Evolutionary conservation across 2,888 invertebrate genomes (phyloP).

Genomic region (Caenorhabditis imperialis): DNA sequence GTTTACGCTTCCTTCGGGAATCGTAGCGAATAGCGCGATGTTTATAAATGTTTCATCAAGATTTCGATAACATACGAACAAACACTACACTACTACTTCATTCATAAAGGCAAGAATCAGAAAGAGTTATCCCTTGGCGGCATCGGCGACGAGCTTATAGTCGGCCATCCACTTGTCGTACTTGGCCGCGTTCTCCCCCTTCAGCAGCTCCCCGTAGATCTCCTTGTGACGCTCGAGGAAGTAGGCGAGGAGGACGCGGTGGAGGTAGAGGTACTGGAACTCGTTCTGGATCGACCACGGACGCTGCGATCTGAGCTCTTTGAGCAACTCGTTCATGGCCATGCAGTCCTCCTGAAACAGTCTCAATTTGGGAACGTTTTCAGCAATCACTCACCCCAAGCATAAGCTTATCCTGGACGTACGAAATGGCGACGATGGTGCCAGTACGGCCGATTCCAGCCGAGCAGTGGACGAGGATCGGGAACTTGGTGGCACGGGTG

Average conservation of each 20-base stretch:
- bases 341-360: slow-evolving; percentile 46
- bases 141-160: slow-evolving; percentile 30
- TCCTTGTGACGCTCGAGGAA: slow-evolving; percentile 57
- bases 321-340: slow-evolving; percentile 52
- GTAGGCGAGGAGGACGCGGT: slow-evolving; percentile 57
- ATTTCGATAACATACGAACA: too few species aligned
- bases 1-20: slow-evolving; percentile 5
- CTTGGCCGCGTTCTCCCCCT: slow-evolving; percentile 31
- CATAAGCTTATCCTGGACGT: slow-evolving; percentile 53
- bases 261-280: slow-evolving; percentile 54
- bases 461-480: slow-evolving; percentile 68
- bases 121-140: slow-evolving; percentile 3
- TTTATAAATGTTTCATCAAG: too few species aligned
- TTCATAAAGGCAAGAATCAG: too few species aligned
- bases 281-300: slow-evolving; percentile 65
- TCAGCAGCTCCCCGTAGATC: slow-evolving; percentile 14
- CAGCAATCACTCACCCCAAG: slow-evolving; percentile 25
- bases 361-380: not conserved
- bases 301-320: slow-evolving; percentile 57
- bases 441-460: slow-evolving; percentile 70
- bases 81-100: too few species aligned
- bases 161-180: slow-evolving; percentile 52
- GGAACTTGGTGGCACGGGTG: slow-evolving; percentile 51
- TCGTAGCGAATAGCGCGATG: slow-evolving; percentile 11
- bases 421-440: slow-evolving; percentile 66